These are phyloP conservation scores for Eupithecia insigniata DNA, from an alignment of 2,888 invertebrate genomes.

Conservation along the genomic window DNA sequence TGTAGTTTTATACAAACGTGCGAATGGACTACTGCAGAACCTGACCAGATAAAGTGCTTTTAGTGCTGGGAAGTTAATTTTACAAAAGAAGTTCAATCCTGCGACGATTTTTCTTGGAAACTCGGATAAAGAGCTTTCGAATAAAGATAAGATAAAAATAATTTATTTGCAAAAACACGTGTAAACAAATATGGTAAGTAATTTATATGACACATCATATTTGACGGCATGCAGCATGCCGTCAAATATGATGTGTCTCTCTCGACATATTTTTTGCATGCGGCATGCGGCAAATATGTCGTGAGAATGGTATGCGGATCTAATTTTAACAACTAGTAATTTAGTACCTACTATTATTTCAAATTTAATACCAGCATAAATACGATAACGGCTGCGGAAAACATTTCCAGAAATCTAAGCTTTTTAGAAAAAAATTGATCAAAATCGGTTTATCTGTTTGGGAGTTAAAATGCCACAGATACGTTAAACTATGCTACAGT, in stretches of 20 bases:
- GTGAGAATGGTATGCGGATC: no score
- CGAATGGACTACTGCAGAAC: not conserved
- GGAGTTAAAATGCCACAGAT: not conserved
- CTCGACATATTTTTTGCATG: no score
- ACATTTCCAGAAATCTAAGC: not conserved
- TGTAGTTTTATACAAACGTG: slow-evolving; percentile 2
- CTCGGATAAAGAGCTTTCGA: not conserved
- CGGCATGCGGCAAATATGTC: no score
- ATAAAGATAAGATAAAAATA: not conserved
- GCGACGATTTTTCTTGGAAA: not conserved
- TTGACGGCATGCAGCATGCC: no score
- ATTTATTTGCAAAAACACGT: no score
- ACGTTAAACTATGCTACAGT: not conserved
- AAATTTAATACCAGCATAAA: no score
- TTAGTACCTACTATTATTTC: no score
- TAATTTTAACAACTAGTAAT: no score
- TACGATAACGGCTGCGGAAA: not conserved
- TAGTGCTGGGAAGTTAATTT: not conserved
- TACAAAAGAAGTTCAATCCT: not conserved
- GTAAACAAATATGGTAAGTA: no score
- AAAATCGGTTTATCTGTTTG: not conserved
- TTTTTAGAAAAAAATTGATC: not conserved
- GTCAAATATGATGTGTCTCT: no score
- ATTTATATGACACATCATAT: no score
- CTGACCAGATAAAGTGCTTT: not conserved